phyloP scores from a whole-genome alignment of 2,113 vertebrate species.

The Hydropotes inermis region DNA sequence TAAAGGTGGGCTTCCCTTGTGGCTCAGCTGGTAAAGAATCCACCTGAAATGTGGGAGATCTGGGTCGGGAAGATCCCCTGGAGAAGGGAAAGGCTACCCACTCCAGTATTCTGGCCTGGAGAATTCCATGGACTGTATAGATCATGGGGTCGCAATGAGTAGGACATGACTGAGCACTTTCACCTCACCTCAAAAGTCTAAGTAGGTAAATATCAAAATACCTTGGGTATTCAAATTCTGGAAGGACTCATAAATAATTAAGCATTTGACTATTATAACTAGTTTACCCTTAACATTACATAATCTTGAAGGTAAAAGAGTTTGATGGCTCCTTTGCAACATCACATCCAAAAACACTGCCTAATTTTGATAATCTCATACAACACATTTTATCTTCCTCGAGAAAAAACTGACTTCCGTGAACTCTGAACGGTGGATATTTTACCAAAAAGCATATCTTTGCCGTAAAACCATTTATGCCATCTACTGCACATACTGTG shows the following conservation, averaged over 20 bases:
- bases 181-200: background rate
- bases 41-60: background rate
- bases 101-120: background rate
- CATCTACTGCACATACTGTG: background rate
- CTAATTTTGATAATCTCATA: background rate
- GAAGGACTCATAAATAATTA: background rate
- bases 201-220: constrained; percentile 7
- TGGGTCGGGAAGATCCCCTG: background rate
- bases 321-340: background rate
- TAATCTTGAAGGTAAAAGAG: background rate
- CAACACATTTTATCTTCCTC: background rate
- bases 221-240: background rate
- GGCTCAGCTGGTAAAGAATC: background rate
- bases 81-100: background rate
- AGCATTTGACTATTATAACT: background rate
- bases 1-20: background rate
- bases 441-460: background rate
- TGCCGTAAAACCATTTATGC: background rate
- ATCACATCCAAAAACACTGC: background rate
- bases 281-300: background rate
- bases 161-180: background rate
- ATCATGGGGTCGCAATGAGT: background rate
- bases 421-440: background rate
- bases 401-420: constrained; percentile 18
- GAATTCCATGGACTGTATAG: background rate